Evolutionary conservation across 1,140 invertebrate genomes (phyloP).

Genomic region (Zaprionus nigranus): DNA sequence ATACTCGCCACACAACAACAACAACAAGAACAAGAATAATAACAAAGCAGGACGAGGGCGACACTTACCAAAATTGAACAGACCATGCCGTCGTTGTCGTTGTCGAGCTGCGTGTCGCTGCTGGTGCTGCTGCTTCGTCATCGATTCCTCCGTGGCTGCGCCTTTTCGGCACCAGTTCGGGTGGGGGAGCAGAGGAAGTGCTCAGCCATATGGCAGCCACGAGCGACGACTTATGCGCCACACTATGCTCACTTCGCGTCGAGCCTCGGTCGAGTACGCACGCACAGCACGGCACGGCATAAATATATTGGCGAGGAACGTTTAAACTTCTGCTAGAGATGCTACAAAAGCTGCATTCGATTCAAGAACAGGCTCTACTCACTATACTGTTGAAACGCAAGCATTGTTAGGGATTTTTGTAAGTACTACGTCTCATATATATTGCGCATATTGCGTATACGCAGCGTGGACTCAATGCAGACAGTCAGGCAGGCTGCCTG

Average conservation of each 20-base stretch:
- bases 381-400: slow-evolving; percentile 65
- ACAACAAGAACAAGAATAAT: slow-evolving; percentile 13
- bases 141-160: slow-evolving; percentile 58
- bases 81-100: slow-evolving; percentile 19
- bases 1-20: slow-evolving; percentile 49
- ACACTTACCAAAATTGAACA: slow-evolving; percentile 80
- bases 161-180: slow-evolving; percentile 40
- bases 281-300: background rate
- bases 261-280: slow-evolving; percentile 35
- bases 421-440: slow-evolving; percentile 10
- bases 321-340: slow-evolving; percentile 33
- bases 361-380: slow-evolving; percentile 54
- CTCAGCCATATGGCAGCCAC: slow-evolving; percentile 48
- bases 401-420: slow-evolving; percentile 49
- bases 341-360: slow-evolving; percentile 39
- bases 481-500: slow-evolving; percentile 34
- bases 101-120: slow-evolving; percentile 45
- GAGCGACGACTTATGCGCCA: slow-evolving; percentile 2
- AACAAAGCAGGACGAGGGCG: slow-evolving; percentile 48
- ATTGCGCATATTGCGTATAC: slow-evolving; percentile 40
- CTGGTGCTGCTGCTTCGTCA: slow-evolving; percentile 66
- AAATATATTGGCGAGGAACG: background rate
- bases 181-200: background rate
- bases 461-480: background rate
- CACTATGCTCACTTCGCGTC: slow-evolving; percentile 43